A percentile compares a stretch with the other conserved stretches of the same genome.
Conservation (phyloP, 2,888 invertebrate genomes). For the Trachelus tabidus region DNA sequence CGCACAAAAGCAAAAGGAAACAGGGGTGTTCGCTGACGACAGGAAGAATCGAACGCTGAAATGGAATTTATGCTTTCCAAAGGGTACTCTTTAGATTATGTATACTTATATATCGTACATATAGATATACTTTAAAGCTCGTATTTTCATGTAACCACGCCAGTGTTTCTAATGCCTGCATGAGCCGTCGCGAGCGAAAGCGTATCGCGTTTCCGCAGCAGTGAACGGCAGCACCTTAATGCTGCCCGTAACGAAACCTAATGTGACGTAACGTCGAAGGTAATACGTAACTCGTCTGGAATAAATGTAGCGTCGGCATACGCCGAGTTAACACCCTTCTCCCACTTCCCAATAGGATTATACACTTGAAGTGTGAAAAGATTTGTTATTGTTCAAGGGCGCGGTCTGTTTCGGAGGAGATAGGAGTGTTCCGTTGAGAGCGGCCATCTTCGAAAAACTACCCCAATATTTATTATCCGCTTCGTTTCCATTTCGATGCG, state of each 20-base stretch:
- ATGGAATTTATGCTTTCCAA: background rate
- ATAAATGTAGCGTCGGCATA: slow-evolving; percentile 39
- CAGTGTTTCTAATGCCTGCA: background rate
- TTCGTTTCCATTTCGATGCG: slow-evolving; percentile 7
- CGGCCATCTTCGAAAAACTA: slow-evolving; percentile 17
- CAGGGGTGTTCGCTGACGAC: background rate
- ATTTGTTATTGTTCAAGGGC: slow-evolving; percentile 39
- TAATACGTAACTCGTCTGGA: slow-evolving; percentile 36
- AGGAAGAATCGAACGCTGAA: background rate
- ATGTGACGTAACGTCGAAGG: slow-evolving; percentile 27
- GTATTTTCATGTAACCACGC: background rate
- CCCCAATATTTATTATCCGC: slow-evolving; percentile 24
- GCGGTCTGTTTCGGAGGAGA: slow-evolving; percentile 32
- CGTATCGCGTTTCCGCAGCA: slow-evolving; percentile 62
- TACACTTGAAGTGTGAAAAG: slow-evolving; percentile 42
- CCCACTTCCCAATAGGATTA: slow-evolving; percentile 27
- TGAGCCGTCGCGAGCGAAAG: slow-evolving; percentile 17
- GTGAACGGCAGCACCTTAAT: slow-evolving; percentile 49
- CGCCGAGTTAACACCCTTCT: slow-evolving; percentile 20
- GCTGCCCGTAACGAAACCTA: slow-evolving; percentile 44
- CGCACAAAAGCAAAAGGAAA: background rate
- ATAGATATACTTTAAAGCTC: background rate
- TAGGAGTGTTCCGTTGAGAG: slow-evolving; percentile 24
- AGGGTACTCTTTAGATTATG: background rate
- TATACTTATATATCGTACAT: background rate